Conservation (phyloP, 2,888 invertebrate genomes). For the Girardia tigrina region DNA sequence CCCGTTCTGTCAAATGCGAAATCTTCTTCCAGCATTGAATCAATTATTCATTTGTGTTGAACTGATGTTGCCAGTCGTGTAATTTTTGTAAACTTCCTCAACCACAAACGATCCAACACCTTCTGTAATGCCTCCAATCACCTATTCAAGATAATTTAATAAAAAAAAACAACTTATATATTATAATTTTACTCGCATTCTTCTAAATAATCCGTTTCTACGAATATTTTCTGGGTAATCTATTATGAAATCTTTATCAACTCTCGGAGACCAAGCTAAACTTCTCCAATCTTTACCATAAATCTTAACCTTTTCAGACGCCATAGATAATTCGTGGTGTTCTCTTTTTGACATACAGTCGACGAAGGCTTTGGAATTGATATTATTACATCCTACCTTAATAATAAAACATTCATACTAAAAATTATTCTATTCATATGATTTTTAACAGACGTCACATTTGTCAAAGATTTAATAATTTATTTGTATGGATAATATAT, state of each 20-base stretch:
- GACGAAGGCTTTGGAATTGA: conserved; percentile 23
- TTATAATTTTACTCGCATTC: conserved; percentile 13
- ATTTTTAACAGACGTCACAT: no score
- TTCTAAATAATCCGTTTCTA: conserved; percentile 39
- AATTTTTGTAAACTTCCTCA: conserved; percentile 39
- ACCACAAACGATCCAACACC: conserved; percentile 48
- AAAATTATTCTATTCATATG: no score
- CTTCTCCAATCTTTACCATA: conserved; percentile 32
- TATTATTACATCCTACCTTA: conserved; percentile 15
- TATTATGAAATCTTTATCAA: conserved; percentile 37
- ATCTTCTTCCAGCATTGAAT: conserved; percentile 30
- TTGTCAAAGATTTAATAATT: no score
- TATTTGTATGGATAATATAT: no score
- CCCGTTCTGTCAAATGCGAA: conserved; percentile 32
- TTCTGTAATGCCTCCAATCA: conserved; percentile 44
- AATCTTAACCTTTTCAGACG: conserved; percentile 28
- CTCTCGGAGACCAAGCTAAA: conserved; percentile 33
- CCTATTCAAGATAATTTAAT: no score
- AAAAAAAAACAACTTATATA: no score
- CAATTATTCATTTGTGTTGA: conserved; percentile 38
- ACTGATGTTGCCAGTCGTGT: conserved; percentile 28
- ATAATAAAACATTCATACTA: no score
- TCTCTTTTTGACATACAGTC: conserved; percentile 40
- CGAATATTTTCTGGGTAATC: conserved; percentile 43
- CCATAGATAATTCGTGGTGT: conserved; percentile 38